phyloP scores from a whole-genome alignment of 2,113 vertebrate species.

The Dasyornis broadbenti region DNA sequence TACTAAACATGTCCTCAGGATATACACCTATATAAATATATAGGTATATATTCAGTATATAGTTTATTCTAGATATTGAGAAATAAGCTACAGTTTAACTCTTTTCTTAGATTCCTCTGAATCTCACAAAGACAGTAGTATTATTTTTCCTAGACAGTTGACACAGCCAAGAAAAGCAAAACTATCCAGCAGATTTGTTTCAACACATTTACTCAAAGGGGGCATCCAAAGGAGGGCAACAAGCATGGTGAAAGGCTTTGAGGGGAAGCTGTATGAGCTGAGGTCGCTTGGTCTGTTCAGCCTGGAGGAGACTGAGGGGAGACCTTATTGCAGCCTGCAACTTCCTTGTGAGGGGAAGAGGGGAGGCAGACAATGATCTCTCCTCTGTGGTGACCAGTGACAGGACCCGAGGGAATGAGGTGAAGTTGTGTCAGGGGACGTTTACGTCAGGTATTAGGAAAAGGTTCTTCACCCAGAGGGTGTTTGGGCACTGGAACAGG shows the following conservation, averaged over 20 bases:
- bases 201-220: background rate
- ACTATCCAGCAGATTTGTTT: background rate
- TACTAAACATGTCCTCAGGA: background rate
- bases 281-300: background rate
- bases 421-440: background rate
- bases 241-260: background rate
- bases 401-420: background rate
- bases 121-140: background rate
- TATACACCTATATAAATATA: background rate
- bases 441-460: background rate
- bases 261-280: background rate
- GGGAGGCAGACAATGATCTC: background rate
- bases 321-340: background rate
- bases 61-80: background rate
- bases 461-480: background rate
- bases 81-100: background rate
- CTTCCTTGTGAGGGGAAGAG: background rate
- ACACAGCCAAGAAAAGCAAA: background rate
- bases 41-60: background rate
- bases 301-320: background rate
- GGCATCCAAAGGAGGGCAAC: accelerated
- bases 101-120: background rate
- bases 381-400: too few species aligned
- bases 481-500: background rate
- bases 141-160: background rate